Evolutionary conservation across 2,113 vertebrate species (phyloP).

Genomic region (Stictonetta naevosa): DNA sequence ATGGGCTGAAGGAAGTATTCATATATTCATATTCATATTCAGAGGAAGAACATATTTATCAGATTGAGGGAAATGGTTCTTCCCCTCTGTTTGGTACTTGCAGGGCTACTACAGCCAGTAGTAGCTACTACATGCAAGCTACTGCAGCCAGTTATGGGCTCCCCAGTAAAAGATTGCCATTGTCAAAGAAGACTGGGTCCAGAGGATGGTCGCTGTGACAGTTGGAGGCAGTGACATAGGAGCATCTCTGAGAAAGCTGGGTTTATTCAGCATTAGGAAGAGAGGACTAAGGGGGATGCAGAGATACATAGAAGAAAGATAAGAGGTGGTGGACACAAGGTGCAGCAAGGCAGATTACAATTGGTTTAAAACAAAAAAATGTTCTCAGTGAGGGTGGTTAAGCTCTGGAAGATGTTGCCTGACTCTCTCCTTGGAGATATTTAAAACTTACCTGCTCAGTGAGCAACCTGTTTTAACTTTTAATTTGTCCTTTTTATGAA

Average conservation of each 20-base stretch:
- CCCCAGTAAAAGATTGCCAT: not conserved
- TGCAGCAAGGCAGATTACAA: not conserved
- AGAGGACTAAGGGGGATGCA: not conserved
- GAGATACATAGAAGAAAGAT: fast-evolving
- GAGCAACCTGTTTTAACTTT: not conserved
- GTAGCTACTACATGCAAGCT: too few species aligned
- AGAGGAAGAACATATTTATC: not conserved
- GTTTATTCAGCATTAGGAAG: not conserved
- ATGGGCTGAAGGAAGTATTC: not conserved
- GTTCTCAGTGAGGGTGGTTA: not conserved
- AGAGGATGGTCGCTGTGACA: fast-evolving
- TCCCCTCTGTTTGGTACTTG: not conserved
- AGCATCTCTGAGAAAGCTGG: not conserved
- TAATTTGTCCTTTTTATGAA: not conserved
- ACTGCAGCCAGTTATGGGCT: not conserved
- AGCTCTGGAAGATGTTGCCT: not conserved
- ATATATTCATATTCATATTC: too few species aligned
- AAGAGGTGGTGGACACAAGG: not conserved
- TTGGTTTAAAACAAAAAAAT: not conserved
- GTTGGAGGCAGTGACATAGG: not conserved
- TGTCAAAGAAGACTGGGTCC: not conserved
- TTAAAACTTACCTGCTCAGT: not conserved
- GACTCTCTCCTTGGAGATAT: not conserved
- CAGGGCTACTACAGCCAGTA: too few species aligned
- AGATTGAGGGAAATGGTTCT: not conserved